phyloP scores from a whole-genome alignment of 2,113 vertebrate species.

The Alligator sinensis region DNA sequence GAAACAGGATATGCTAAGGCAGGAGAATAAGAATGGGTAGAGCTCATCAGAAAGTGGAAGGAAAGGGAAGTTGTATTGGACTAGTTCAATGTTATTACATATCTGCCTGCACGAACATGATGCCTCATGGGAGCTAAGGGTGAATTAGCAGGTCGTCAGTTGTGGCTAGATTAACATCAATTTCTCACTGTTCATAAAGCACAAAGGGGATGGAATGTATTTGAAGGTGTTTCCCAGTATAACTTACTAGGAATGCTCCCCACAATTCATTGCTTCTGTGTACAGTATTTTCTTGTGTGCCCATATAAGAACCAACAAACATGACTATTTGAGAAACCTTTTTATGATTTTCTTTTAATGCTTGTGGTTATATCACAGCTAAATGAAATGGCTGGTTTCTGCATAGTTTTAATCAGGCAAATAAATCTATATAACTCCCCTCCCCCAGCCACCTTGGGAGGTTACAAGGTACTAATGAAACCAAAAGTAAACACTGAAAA shows the following conservation, averaged over 20 bases:
- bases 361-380: neutral
- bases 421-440: neutral
- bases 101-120: neutral
- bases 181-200: neutral
- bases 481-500: neutral
- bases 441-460: neutral
- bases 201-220: neutral
- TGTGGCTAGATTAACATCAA: neutral
- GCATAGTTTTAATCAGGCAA: neutral
- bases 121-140: neutral
- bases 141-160: neutral
- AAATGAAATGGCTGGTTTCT: neutral
- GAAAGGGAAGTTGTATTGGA: neutral
- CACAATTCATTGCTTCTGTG: neutral
- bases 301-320: neutral
- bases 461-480: neutral
- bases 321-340: neutral
- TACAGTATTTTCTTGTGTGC: neutral
- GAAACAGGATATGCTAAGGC: neutral
- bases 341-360: neutral
- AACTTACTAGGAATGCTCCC: neutral
- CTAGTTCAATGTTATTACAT: neutral
- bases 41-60: neutral
- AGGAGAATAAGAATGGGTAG: neutral
- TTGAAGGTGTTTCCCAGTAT: accelerated